Evolutionary conservation across 1,140 invertebrate species (phyloP).

Genomic region (Arctopsyche grandis): DNA sequence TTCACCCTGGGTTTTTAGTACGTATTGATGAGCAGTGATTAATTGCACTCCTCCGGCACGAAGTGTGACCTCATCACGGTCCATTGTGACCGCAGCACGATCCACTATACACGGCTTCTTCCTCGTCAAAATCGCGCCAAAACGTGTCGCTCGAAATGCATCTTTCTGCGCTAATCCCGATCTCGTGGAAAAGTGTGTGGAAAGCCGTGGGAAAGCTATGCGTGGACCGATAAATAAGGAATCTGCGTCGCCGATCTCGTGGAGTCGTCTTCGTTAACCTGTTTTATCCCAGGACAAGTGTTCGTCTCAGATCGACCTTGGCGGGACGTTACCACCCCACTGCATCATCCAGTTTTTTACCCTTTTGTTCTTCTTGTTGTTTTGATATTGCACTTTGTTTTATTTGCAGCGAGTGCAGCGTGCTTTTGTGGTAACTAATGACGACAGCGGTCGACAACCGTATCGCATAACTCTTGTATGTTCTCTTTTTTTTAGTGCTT

Average conservation of each 20-base stretch:
- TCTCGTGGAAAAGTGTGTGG: neutral
- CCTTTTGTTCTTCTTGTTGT: conserved; percentile 7
- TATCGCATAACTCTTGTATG: neutral
- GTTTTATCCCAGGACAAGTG: conserved; percentile 11
- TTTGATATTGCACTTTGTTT: neutral
- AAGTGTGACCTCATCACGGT: conserved; percentile 9
- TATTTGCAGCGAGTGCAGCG: conserved; percentile 15
- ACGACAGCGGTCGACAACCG: neutral
- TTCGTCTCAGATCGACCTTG: conserved; percentile 13
- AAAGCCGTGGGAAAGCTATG: neutral
- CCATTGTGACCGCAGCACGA: neutral
- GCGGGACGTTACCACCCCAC: neutral
- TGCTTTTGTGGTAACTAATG: conserved; percentile 8
- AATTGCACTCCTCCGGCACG: neutral
- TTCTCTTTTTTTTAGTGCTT: too few species aligned
- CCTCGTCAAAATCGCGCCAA: neutral
- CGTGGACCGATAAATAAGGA: too few species aligned
- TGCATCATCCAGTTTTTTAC: conserved; percentile 9
- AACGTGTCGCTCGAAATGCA: neutral
- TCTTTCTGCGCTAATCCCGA: neutral
- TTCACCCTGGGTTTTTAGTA: neutral
- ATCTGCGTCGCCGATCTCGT: too few species aligned
- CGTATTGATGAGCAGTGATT: conserved; percentile 6
- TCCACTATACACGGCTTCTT: neutral
- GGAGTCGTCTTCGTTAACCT: neutral